These are phyloP conservation scores for Cybosia mesomella DNA, from an alignment of 2,888 invertebrate genomes.

Conservation along the genomic window DNA sequence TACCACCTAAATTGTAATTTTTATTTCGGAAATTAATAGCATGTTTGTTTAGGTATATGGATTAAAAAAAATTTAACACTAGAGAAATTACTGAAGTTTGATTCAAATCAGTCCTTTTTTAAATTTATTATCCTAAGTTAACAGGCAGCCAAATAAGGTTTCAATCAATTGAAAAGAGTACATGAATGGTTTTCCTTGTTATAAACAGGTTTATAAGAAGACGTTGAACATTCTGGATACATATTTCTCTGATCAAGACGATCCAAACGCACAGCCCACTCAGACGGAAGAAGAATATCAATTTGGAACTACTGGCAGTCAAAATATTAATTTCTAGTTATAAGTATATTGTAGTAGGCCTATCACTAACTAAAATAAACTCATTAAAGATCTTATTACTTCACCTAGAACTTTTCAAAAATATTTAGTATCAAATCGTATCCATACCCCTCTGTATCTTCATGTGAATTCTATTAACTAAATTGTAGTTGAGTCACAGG, in stretches of 20 bases:
- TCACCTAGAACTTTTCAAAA: background rate
- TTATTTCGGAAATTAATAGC: too few species aligned
- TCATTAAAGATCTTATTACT: background rate
- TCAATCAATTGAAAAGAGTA: too few species aligned
- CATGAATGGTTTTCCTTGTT: too few species aligned
- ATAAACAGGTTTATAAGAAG: constrained; percentile 91
- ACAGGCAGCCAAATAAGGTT: too few species aligned
- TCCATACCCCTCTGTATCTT: constrained; percentile 48
- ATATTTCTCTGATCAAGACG: constrained; percentile 90
- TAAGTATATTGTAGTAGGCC: background rate
- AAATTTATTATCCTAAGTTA: too few species aligned
- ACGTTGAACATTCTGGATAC: constrained; percentile 91
- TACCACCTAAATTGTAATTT: too few species aligned
- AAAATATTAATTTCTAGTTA: constrained; percentile 68
- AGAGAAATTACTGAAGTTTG: too few species aligned
- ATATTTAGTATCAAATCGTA: constrained; percentile 24
- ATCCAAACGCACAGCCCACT: constrained; percentile 63
- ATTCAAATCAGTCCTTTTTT: too few species aligned
- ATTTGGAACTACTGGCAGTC: constrained; percentile 61
- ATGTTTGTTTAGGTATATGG: too few species aligned
- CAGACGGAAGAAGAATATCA: constrained; percentile 69
- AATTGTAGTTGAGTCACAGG: constrained; percentile 73
- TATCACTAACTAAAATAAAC: background rate
- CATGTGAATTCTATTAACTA: constrained; percentile 64
- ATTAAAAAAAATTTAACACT: too few species aligned